Percentiles rank a stretch among this genome's conserved stretches.
Evolutionary conservation across 2,888 invertebrate genomes (phyloP).

Genomic region (Tolmerus cingulatus): DNA sequence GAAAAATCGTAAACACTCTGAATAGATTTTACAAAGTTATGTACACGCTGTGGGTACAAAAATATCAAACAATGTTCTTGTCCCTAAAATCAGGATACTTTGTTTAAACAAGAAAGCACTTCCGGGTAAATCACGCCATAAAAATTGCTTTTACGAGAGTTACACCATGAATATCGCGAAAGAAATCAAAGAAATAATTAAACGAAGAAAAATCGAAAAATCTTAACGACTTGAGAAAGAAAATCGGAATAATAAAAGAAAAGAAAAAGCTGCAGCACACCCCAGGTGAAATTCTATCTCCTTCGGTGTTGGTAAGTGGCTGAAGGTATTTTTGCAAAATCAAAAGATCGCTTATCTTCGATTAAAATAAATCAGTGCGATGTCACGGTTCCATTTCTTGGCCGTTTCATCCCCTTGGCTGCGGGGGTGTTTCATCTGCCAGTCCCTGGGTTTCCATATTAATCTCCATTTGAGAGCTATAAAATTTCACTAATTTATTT

Average conservation of each 20-base stretch:
- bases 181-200: background rate
- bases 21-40: background rate
- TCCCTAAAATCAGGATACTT: background rate
- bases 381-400: background rate
- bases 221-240: background rate
- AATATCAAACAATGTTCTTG: background rate
- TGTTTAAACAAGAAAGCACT: background rate
- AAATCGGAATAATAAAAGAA: background rate
- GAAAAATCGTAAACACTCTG: no score
- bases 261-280: background rate
- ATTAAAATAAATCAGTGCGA: background rate
- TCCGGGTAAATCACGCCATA: background rate
- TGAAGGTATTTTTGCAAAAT: background rate
- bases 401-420: background rate
- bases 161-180: background rate
- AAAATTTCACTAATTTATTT: conserved; percentile 2
- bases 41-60: background rate
- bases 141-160: background rate
- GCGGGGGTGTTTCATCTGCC: background rate
- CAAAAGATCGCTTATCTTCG: background rate
- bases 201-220: background rate
- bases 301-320: background rate
- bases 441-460: background rate
- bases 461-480: background rate
- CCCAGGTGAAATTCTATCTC: background rate